phyloP scores from a whole-genome alignment of 2,797 vertebrate genomes.

The Rhinogobio ventralis region DNA sequence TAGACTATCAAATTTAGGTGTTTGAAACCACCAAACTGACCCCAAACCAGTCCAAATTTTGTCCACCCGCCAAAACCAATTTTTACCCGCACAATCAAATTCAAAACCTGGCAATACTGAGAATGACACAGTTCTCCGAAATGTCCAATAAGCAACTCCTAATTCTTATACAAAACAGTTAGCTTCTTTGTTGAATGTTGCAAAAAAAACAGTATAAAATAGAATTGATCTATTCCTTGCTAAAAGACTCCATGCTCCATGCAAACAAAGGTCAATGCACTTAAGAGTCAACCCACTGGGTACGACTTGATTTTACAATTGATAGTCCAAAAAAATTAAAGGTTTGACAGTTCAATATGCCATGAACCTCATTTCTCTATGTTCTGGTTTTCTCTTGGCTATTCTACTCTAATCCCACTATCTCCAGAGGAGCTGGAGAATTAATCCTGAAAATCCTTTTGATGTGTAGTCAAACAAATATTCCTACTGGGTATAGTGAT shows the following conservation, averaged over 20 bases:
- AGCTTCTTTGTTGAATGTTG: neutral
- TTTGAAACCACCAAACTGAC: too few relatives aligned
- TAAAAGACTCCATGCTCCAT: neutral
- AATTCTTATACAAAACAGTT: neutral
- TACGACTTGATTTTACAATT: neutral
- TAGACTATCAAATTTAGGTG: too few relatives aligned
- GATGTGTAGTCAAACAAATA: constrained; percentile 29
- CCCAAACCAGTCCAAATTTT: too few relatives aligned
- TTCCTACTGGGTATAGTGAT: constrained; percentile 14
- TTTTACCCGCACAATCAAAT: too few relatives aligned
- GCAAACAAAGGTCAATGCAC: neutral
- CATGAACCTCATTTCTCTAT: neutral
- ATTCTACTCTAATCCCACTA: constrained; percentile 20
- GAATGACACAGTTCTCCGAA: neutral
- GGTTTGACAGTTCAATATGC: neutral
- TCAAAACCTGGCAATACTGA: too few relatives aligned
- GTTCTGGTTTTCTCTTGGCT: neutral
- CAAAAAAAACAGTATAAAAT: neutral
- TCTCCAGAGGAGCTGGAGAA: constrained; percentile 1
- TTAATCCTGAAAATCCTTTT: constrained; percentile 32
- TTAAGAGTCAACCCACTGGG: neutral
- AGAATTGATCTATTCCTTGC: neutral
- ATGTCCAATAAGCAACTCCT: neutral
- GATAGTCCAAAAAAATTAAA: neutral
- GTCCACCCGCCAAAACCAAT: too few relatives aligned